phyloP scores from a whole-genome alignment of 2,888 invertebrate species.

The Arctia plantaginis region DNA sequence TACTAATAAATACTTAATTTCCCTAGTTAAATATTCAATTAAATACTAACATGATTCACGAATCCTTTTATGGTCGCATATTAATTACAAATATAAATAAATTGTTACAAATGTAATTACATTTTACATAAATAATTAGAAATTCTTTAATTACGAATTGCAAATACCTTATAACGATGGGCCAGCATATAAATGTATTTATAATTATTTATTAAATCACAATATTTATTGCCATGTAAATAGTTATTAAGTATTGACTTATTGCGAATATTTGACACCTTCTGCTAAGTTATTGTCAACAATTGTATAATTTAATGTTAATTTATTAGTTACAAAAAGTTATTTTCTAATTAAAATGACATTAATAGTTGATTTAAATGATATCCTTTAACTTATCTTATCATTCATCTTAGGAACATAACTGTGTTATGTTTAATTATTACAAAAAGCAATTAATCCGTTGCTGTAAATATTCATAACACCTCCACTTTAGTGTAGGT shows the following conservation, averaged over 20 bases:
- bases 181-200: slow-evolving; percentile 27
- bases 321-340: neutral
- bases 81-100: slow-evolving; percentile 24
- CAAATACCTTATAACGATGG: slow-evolving; percentile 31
- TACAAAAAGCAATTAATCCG: too few relatives aligned
- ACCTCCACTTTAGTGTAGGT: too few relatives aligned
- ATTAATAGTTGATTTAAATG: neutral
- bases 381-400: neutral
- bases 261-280: neutral
- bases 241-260: neutral
- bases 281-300: neutral
- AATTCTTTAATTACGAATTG: slow-evolving; percentile 36
- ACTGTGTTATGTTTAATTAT: neutral
- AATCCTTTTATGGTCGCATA: slow-evolving; percentile 19
- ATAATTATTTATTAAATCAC: neutral
- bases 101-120: slow-evolving; percentile 25
- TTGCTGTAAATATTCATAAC: too few relatives aligned
- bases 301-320: neutral
- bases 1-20: slow-evolving; percentile 3
- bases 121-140: slow-evolving; percentile 35
- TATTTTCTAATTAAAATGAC: neutral
- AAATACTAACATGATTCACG: neutral
- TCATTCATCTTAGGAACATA: neutral
- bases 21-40: slow-evolving; percentile 5
- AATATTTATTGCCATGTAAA: neutral